Evolutionary conservation across 1,140 invertebrate species (phyloP).

Genomic region (Sminthurides bifidus): DNA sequence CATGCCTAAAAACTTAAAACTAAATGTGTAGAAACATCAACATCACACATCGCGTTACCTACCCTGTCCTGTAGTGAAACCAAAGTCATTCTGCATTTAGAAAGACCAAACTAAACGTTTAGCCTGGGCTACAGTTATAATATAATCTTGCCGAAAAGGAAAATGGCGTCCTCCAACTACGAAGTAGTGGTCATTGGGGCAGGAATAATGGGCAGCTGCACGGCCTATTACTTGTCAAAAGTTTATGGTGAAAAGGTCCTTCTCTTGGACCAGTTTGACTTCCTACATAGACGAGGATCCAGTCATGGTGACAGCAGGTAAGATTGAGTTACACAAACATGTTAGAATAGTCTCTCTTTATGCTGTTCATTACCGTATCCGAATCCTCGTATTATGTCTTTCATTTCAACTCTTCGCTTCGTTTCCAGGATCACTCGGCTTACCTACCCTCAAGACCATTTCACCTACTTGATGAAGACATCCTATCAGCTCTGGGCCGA

Average conservation of each 20-base stretch:
- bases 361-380: background rate
- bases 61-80: no score
- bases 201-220: constrained; percentile 23
- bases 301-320: constrained; percentile 29
- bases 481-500: constrained; percentile 21
- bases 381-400: background rate
- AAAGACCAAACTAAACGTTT: no score
- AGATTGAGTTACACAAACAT: background rate
- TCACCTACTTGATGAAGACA: constrained; percentile 19
- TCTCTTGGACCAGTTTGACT: constrained; percentile 29
- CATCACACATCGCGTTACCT: no score
- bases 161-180: no score
- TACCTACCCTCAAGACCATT: constrained; percentile 24
- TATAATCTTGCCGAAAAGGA: no score
- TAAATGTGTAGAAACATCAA: no score
- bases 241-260: constrained; percentile 17
- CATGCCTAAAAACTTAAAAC: no score
- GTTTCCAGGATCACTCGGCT: constrained; percentile 22
- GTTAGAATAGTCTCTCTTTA: background rate
- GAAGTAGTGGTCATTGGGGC: constrained; percentile 21
- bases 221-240: constrained; percentile 23
- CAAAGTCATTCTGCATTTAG: no score
- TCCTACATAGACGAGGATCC: constrained; percentile 22
- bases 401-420: constrained; percentile 3
- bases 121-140: no score